These are phyloP conservation scores for Xanthorhoe spadicearia DNA, from an alignment of 2,888 invertebrate species.

Conservation along the genomic window DNA sequence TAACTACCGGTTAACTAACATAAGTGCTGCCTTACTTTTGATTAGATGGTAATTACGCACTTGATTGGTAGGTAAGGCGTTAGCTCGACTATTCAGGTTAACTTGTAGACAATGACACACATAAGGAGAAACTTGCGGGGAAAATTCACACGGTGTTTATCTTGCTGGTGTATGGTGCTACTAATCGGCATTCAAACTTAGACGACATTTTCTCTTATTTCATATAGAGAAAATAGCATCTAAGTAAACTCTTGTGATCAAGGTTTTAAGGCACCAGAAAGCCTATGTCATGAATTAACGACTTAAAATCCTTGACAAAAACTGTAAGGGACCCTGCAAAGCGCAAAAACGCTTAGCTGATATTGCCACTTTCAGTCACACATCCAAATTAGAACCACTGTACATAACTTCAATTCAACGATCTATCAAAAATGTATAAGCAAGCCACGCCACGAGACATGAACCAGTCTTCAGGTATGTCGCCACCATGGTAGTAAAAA, in stretches of 20 bases:
- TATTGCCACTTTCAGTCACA: no score
- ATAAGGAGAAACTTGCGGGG: constrained; percentile 39
- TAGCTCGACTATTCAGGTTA: constrained; percentile 54
- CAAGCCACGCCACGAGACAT: no score
- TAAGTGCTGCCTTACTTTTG: constrained; percentile 61
- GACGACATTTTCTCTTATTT: not conserved
- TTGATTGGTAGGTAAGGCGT: constrained; percentile 60
- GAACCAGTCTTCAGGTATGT: not conserved
- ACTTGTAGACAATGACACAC: constrained; percentile 45
- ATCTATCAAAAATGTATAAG: no score
- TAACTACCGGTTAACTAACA: constrained; percentile 55
- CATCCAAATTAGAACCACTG: no score
- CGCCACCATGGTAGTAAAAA: constrained; percentile 4
- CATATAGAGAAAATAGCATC: no score
- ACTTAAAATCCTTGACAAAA: no score
- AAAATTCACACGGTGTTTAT: constrained; percentile 27
- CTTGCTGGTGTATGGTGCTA: constrained; percentile 4
- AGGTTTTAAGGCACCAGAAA: no score
- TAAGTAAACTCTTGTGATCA: no score
- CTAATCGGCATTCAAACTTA: constrained; percentile 1
- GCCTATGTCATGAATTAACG: no score
- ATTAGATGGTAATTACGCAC: constrained; percentile 62
- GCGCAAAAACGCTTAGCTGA: no score
- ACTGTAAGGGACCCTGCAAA: no score
- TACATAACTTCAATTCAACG: no score